These are phyloP conservation scores for Mycetomoellerius zeteki DNA, from an alignment of 1,140 invertebrate species.

Conservation along the genomic window DNA sequence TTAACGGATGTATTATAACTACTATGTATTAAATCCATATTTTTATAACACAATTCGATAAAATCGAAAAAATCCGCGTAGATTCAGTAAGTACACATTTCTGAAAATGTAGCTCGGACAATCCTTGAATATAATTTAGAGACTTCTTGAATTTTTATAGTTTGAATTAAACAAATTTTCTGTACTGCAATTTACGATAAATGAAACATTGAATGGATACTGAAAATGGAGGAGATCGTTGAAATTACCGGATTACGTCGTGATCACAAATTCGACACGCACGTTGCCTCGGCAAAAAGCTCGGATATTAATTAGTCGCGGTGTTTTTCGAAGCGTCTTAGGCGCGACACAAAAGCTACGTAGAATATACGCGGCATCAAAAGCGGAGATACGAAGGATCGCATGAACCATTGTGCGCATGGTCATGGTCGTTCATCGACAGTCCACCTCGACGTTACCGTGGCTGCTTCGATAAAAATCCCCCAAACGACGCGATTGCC, in stretches of 20 bases:
- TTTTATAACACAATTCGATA: neutral
- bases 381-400: slow-evolving; percentile 50
- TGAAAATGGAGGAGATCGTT: neutral
- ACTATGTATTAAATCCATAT: neutral
- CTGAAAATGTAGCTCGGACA: neutral
- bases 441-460: slow-evolving; percentile 38
- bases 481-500: slow-evolving; percentile 71
- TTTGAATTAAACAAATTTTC: slow-evolving; percentile 1
- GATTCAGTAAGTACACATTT: neutral
- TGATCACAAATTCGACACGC: slow-evolving; percentile 42
- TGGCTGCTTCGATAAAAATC: slow-evolving; percentile 59
- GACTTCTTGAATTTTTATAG: neutral
- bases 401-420: slow-evolving; percentile 62
- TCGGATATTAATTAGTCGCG: slow-evolving; percentile 69
- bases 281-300: slow-evolving; percentile 37
- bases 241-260: slow-evolving; percentile 28
- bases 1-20: neutral
- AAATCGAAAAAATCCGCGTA: neutral
- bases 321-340: slow-evolving; percentile 66
- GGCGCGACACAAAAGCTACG: slow-evolving; percentile 67
- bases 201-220: neutral
- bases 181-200: slow-evolving; percentile 17
- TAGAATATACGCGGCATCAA: slow-evolving; percentile 55
- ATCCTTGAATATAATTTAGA: slow-evolving; percentile 1
- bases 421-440: slow-evolving; percentile 69